A percentile compares a stretch with the other conserved stretches of the same genome.
Evolutionary conservation across 1,140 invertebrate genomes (phyloP).

Genomic region (Drosophila repletoides): DNA sequence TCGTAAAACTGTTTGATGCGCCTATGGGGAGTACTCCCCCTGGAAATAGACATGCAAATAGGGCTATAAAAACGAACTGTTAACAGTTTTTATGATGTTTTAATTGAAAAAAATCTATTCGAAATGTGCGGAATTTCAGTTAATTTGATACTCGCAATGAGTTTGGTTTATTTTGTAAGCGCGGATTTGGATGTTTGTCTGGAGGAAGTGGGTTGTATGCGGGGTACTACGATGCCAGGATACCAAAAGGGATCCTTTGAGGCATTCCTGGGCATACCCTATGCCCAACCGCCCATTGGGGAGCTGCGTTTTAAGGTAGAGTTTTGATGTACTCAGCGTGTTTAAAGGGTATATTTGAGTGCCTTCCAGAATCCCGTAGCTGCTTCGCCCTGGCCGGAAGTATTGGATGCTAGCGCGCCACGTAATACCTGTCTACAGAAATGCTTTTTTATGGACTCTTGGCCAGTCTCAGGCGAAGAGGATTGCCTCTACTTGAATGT

Average conservation of each 20-base stretch:
- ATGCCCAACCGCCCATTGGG: slow-evolving; percentile 65
- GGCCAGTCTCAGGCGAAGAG: slow-evolving; percentile 77
- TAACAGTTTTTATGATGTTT: not conserved
- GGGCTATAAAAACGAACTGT: slow-evolving; percentile 2
- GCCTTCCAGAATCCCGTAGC: slow-evolving; percentile 58
- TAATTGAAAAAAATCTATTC: not conserved
- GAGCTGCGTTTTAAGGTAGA: slow-evolving; percentile 58
- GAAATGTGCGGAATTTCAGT: slow-evolving; percentile 1
- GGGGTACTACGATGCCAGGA: slow-evolving; percentile 51
- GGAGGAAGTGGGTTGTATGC: slow-evolving; percentile 55
- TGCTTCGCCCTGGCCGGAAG: slow-evolving; percentile 37
- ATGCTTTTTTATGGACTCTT: slow-evolving; percentile 26
- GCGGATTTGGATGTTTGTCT: slow-evolving; percentile 61
- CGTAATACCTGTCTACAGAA: slow-evolving; percentile 58
- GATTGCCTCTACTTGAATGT: slow-evolving; percentile 86
- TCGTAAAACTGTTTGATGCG: too few species aligned
- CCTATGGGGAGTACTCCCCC: too few species aligned
- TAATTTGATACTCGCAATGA: not conserved
- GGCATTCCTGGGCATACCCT: slow-evolving; percentile 77
- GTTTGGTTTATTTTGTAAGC: not conserved
- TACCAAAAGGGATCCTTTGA: slow-evolving; percentile 39
- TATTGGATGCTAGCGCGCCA: slow-evolving; percentile 42
- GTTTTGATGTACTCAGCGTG: not conserved
- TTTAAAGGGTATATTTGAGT: not conserved
- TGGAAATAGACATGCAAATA: slow-evolving; percentile 1